A percentile compares a stretch with the other conserved stretches of the same genome.
phyloP scores from a whole-genome alignment of 2,888 invertebrate species.

The Zygothrica quintamaculata region DNA sequence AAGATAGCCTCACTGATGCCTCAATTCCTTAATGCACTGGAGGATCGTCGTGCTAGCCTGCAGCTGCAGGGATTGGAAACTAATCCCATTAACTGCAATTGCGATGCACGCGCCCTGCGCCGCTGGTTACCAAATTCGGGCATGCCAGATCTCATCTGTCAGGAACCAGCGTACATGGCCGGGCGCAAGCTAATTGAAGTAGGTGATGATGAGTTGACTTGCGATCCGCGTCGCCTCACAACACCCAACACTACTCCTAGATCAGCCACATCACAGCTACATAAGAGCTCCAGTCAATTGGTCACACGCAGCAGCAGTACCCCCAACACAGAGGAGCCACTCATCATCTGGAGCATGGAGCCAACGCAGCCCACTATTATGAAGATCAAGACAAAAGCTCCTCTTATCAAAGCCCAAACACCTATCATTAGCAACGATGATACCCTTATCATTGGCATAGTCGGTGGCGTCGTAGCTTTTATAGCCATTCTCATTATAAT shows the following conservation, averaged over 20 bases:
- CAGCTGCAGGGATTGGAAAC: slow-evolving; percentile 90
- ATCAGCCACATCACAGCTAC: slow-evolving; percentile 63
- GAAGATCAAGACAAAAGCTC: slow-evolving; percentile 86
- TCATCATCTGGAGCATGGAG: slow-evolving; percentile 95
- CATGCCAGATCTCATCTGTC: slow-evolving; percentile 88
- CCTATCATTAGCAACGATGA: slow-evolving; percentile 92
- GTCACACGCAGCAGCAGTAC: slow-evolving; percentile 85
- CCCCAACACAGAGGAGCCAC: slow-evolving; percentile 89
- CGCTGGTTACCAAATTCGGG: slow-evolving; percentile 90
- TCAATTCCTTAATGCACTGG: slow-evolving; percentile 91
- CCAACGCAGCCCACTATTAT: slow-evolving; percentile 87
- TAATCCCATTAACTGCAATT: slow-evolving; percentile 94
- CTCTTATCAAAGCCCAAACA: slow-evolving; percentile 87
- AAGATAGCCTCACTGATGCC: slow-evolving; percentile 90
- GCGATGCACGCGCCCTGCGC: slow-evolving; percentile 91
- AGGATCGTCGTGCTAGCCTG: slow-evolving; percentile 91
- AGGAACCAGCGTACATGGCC: slow-evolving; percentile 89
- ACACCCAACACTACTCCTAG: slow-evolving; percentile 77
- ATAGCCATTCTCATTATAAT: slow-evolving; percentile 94
- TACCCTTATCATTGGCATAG: slow-evolving; percentile 97
- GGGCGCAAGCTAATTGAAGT: slow-evolving; percentile 90
- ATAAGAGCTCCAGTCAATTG: slow-evolving; percentile 83
- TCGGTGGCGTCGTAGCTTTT: slow-evolving; percentile 95
- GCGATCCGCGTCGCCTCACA: slow-evolving; percentile 88
- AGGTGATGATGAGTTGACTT: slow-evolving; percentile 92